These are phyloP conservation scores for Cydia amplana DNA, from an alignment of 1,140 invertebrate species.

Conservation along the genomic window DNA sequence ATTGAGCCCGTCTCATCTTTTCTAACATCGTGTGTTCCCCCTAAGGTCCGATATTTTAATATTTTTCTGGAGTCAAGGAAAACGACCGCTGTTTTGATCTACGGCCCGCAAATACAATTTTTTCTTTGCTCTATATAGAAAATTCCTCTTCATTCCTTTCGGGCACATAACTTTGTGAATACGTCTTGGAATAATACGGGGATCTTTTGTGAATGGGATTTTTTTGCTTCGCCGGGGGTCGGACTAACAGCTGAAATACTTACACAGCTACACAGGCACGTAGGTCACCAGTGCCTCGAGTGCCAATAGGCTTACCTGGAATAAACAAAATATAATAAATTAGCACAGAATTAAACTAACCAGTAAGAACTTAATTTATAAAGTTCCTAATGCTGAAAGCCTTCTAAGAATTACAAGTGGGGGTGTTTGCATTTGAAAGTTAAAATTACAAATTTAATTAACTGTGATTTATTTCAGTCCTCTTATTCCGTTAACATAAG, in stretches of 20 bases:
- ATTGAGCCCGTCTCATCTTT: constrained; percentile 74
- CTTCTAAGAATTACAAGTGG: constrained; percentile 30
- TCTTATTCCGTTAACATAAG: background rate
- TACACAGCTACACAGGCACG: constrained; percentile 13
- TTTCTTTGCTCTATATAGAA: constrained; percentile 53
- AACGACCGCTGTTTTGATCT: constrained; percentile 70
- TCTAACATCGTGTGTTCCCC: constrained; percentile 68
- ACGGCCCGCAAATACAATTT: constrained; percentile 62
- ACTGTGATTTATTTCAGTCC: constrained; percentile 10
- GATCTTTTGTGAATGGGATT: constrained; percentile 65
- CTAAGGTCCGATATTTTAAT: constrained; percentile 70
- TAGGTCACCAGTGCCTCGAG: background rate
- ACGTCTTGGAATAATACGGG: constrained; percentile 59
- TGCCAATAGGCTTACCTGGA: constrained; percentile 17
- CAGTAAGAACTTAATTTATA: constrained; percentile 27
- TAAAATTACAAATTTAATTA: constrained; percentile 20
- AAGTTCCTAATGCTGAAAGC: constrained; percentile 23
- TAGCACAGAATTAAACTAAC: constrained; percentile 2
- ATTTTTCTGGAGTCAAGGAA: constrained; percentile 59
- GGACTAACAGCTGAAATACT: constrained; percentile 32
- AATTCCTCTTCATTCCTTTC: constrained; percentile 56
- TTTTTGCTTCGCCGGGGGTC: constrained; percentile 41
- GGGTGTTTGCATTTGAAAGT: constrained; percentile 22
- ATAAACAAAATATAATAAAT: constrained; percentile 15
- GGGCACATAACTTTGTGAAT: constrained; percentile 61